A percentile compares a stretch with the other conserved stretches of the same genome.
Conservation (phyloP, 1,140 invertebrate species). For the Maconellicoccus hirsutus region DNA sequence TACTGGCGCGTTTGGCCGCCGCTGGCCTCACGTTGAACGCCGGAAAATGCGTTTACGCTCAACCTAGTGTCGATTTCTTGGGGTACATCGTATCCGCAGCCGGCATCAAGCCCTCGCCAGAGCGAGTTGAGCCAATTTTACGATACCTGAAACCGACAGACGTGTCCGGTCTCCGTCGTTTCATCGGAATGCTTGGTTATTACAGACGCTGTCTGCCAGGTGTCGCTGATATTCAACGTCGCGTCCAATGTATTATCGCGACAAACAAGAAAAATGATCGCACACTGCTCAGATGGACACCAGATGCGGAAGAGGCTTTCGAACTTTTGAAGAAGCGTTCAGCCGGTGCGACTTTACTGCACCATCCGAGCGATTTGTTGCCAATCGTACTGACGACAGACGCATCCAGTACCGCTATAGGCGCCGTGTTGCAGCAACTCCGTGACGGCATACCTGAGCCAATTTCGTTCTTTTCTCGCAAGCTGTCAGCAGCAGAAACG, state of each 20-base stretch:
- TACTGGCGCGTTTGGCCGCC: constrained; percentile 29
- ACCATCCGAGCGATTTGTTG: constrained; percentile 19
- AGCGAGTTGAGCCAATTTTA: neutral
- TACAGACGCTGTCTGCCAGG: constrained; percentile 32
- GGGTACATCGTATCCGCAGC: constrained; percentile 28
- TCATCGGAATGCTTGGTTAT: constrained; percentile 34
- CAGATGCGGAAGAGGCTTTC: constrained; percentile 26
- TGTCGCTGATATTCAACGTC: constrained; percentile 30
- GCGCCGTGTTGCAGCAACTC: constrained; percentile 31
- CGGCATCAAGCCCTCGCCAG: constrained; percentile 27
- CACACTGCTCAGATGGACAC: constrained; percentile 25
- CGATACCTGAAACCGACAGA: neutral
- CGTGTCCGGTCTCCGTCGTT: constrained; percentile 25
- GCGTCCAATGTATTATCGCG: constrained; percentile 29
- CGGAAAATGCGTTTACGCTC: constrained; percentile 31
- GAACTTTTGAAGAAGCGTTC: constrained; percentile 29
- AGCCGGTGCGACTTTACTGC: constrained; percentile 29
- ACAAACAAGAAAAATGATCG: constrained; percentile 23
- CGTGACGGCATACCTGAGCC: constrained; percentile 17
- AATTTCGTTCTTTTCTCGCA: constrained; percentile 27
- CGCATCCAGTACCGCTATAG: constrained; percentile 24
- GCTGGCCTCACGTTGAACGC: constrained; percentile 27
- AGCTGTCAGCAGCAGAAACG: constrained; percentile 29
- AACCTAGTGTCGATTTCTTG: constrained; percentile 30
- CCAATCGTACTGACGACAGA: constrained; percentile 31